Conservation (phyloP, 2,888 invertebrate genomes). For the Drosophila formosana region DNA sequence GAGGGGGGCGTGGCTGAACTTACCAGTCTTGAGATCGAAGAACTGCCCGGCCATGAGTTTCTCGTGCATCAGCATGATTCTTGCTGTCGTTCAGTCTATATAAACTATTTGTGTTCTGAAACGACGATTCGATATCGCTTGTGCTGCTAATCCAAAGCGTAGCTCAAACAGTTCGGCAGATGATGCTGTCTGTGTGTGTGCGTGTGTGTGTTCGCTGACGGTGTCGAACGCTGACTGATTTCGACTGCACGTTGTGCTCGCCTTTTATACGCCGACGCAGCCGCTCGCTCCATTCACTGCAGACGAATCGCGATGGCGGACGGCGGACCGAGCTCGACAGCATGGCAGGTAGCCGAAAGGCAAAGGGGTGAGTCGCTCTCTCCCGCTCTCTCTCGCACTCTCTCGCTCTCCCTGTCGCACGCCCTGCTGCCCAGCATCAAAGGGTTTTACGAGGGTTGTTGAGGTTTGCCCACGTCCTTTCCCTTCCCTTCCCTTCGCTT, state of each 20-base stretch:
- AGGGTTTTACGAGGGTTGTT: conserved; percentile 75
- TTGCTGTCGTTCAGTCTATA: conserved; percentile 14
- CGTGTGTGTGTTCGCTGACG: conserved; percentile 52
- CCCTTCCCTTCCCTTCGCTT: background rate
- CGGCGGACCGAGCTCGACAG: too few relatives aligned
- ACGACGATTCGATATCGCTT: background rate
- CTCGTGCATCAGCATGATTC: conserved; percentile 82
- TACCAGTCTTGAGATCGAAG: conserved; percentile 83
- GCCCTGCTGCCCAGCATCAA: conserved; percentile 36
- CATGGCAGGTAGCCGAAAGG: conserved; percentile 47
- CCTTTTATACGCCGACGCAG: conserved; percentile 76
- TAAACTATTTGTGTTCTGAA: background rate
- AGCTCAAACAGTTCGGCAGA: conserved; percentile 20
- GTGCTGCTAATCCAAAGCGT: conserved; percentile 50
- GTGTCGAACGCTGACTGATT: conserved; percentile 75
- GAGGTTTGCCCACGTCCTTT: conserved; percentile 37
- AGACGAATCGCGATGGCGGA: conserved; percentile 45
- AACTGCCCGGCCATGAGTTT: conserved; percentile 83
- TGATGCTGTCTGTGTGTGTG: background rate
- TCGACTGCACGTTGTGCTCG: conserved; percentile 46
- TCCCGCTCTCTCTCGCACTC: conserved; percentile 3
- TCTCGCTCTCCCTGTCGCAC: background rate
- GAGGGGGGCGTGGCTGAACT: conserved; percentile 60
- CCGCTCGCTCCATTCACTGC: conserved; percentile 39
- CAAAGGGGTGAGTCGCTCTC: conserved; percentile 56